Evolutionary conservation across 2,113 vertebrate genomes (phyloP).

Genomic region (Callopanchax toddi): DNA sequence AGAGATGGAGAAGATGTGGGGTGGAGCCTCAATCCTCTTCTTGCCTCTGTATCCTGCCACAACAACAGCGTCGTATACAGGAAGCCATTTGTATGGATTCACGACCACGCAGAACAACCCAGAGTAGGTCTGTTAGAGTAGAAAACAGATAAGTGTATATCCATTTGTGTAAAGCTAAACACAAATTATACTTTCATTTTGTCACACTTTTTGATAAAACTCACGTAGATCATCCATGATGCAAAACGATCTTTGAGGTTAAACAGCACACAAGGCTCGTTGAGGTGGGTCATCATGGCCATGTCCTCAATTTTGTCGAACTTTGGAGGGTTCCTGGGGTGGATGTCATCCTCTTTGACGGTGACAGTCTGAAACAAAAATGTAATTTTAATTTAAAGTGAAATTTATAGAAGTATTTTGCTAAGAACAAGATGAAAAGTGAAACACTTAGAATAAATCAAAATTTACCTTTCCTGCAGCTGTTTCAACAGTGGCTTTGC

Average conservation of each 20-base stretch:
- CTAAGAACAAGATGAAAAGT: background rate
- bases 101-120: constrained; percentile 86
- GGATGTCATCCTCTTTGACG: constrained; percentile 74
- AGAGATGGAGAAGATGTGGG: constrained; percentile 73
- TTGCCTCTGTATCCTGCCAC: constrained; percentile 63
- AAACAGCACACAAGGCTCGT: constrained; percentile 65
- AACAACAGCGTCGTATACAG: constrained; percentile 76
- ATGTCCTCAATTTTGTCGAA: constrained; percentile 81
- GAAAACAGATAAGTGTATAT: background rate
- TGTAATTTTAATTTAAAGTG: too few relatives aligned
- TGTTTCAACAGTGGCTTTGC: constrained; percentile 52
- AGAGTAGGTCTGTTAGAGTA: constrained; percentile 80
- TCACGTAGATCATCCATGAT: constrained; percentile 90
- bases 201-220: constrained; percentile 75
- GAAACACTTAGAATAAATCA: background rate
- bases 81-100: constrained; percentile 88
- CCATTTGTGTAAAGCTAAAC: background rate
- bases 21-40: constrained; percentile 70
- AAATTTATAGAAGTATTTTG: too few relatives aligned
- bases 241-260: constrained; percentile 90
- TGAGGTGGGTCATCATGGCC: constrained; percentile 85
- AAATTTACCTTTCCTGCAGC: constrained; percentile 38
- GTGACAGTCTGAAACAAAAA: constrained; percentile 60
- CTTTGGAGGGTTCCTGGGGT: constrained; percentile 78
- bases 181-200: background rate